Base-by-base conservation (phyloP, 2,113 vertebrate genomes). In the Lophochroa leadbeateri region DNA sequence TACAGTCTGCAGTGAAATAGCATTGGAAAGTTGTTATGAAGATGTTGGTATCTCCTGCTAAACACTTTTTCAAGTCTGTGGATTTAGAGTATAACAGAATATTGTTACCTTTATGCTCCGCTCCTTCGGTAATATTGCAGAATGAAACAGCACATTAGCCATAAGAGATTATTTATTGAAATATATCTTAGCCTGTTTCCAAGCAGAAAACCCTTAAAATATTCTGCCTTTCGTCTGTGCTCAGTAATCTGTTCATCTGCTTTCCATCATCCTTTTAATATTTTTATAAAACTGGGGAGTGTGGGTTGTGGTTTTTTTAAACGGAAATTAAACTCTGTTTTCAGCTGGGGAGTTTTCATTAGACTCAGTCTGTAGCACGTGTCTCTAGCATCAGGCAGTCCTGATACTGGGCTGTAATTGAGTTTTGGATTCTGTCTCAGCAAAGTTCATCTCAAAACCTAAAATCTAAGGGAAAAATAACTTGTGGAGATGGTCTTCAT, bases 251-350 rank as follows among this genome's bases (percentile, higher is more conserved):
- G 68, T 93, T 97, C 43, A 97, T 97, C 94, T 96, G 53, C 57
- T 82, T 67, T 64, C 68, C 1, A 0, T 83, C 76, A 39, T 44
- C 83, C 86, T 82, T 95, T 96, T 97, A 96, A 95, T 98, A 97
- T 93, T 97, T 91, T 80, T 75, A 44, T 77, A 86, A 90, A 91
- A 58, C 67, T 69, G 31, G 41, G 4, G 10, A 47, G 43, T 28
- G 17, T 64, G n/a, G n/a, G 8, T n/a, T 76, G 16, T 17, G 8
- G 0, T 70, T 86, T 90, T 64, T 82, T 75, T 24, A 35, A 92
- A 96, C 97, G 97, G 98, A 98, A 98, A 98, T 98, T 96, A 97
- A 98, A 97, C 77, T 97, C 70, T 69, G 18, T 86, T 94, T 92
- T 97, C 88, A 94, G 93, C 96, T 92, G 84, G 87, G 80, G 58